Percentiles rank a stretch among this genome's conserved stretches.
phyloP scores from a whole-genome alignment of 2,113 vertebrate genomes.

The Urocynchramus pylzowi region DNA sequence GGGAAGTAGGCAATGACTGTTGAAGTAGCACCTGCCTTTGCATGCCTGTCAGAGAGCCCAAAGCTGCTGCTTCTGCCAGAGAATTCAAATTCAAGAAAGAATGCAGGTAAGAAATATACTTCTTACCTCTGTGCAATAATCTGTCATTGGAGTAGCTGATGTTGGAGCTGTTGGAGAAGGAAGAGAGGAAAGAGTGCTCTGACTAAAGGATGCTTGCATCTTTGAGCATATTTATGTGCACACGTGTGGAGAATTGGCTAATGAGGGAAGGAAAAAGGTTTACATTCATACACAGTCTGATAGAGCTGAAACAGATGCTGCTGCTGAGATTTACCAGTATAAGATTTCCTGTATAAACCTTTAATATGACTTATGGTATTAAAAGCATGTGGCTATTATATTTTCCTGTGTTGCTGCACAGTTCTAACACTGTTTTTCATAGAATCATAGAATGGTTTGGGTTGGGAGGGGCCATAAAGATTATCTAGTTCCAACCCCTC shows the following conservation, averaged over 20 bases:
- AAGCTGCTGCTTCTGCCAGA: neutral
- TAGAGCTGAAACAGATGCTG: neutral
- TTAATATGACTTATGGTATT: neutral
- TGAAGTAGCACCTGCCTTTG: neutral
- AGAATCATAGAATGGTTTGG: neutral
- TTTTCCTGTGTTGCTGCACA: neutral
- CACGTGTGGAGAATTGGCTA: neutral
- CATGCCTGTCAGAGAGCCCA: neutral
- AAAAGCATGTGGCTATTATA: neutral
- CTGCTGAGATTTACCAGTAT: neutral
- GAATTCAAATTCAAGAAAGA: neutral
- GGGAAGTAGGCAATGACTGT: neutral
- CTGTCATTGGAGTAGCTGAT: neutral
- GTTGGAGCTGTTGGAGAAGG: neutral
- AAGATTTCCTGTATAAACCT: neutral
- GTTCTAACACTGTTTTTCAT: neutral
- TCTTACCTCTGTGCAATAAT: neutral
- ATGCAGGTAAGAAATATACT: neutral
- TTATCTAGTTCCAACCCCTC: neutral
- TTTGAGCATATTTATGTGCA: neutral
- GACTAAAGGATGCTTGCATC: neutral
- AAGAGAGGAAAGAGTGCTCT: neutral
- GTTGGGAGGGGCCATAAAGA: neutral
- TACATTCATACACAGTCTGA: neutral
- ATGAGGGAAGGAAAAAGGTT: neutral